Conservation (phyloP, 2,113 vertebrate species). For the Actenoides hombroni region DNA sequence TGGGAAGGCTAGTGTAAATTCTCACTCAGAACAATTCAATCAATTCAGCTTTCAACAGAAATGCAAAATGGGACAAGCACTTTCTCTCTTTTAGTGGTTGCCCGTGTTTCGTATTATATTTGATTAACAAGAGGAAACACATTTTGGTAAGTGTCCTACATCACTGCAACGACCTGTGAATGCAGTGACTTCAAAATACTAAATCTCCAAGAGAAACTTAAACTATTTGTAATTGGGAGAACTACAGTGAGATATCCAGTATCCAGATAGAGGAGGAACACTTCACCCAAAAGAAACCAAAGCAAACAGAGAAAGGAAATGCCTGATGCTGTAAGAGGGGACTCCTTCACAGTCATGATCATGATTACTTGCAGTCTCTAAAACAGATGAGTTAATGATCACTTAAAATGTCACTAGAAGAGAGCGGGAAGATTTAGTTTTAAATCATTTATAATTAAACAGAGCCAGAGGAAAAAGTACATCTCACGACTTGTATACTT, state of each 20-base stretch:
- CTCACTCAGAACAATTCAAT: neutral
- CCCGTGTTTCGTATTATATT: neutral
- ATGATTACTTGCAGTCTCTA: neutral
- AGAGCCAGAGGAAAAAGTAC: neutral
- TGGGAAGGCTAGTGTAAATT: neutral
- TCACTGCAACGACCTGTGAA: neutral
- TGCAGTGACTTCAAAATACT: neutral
- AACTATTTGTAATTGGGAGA: neutral
- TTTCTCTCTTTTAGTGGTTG: neutral
- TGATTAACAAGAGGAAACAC: neutral
- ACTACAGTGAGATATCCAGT: neutral
- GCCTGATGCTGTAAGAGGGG: accelerated
- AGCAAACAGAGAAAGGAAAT: neutral
- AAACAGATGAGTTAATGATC: neutral
- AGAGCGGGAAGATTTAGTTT: neutral
- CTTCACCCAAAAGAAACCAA: neutral
- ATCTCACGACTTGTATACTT: neutral
- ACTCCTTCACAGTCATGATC: neutral
- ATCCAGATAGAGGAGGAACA: neutral
- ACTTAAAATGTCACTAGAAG: neutral
- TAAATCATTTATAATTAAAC: neutral
- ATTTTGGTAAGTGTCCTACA: neutral
- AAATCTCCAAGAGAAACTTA: neutral
- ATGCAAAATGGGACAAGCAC: neutral
- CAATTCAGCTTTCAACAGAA: neutral